Evolutionary conservation across 2,113 vertebrate genomes (phyloP).

Genomic region (pig (Sus scrofa)): DNA sequence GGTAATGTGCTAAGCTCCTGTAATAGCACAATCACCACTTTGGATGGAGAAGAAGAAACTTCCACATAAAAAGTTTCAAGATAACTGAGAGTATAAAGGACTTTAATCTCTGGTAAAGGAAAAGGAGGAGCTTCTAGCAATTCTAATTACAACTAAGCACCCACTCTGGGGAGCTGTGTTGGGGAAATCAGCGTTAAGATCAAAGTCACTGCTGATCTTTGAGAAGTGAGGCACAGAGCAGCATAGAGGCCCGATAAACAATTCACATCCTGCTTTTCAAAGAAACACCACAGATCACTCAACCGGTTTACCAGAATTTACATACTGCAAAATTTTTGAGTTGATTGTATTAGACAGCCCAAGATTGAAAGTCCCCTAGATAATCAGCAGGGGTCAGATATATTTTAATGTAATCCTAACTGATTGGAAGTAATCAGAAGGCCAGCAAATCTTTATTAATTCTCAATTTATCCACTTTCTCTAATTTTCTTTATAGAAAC

Average conservation of each 20-base stretch:
- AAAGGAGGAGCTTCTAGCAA: conserved; percentile 33
- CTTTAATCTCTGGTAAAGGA: conserved; percentile 59
- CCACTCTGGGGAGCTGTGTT: not conserved
- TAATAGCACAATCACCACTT: conserved; percentile 41
- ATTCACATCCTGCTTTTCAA: conserved; percentile 54
- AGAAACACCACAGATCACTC: conserved; percentile 14
- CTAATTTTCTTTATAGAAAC: conserved; percentile 59
- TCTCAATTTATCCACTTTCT: conserved; percentile 57
- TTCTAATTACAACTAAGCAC: conserved; percentile 60
- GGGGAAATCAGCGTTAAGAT: conserved; percentile 58
- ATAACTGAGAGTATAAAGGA: conserved; percentile 58
- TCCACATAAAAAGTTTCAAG: conserved; percentile 42
- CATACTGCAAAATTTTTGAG: conserved; percentile 25
- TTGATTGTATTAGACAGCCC: conserved; percentile 68
- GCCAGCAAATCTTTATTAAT: conserved; percentile 45
- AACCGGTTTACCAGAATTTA: conserved; percentile 54
- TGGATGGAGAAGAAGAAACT: conserved; percentile 50
- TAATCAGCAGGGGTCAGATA: conserved; percentile 41
- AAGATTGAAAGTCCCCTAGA: conserved; percentile 54
- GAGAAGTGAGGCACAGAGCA: conserved; percentile 49
- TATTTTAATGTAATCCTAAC: conserved; percentile 54
- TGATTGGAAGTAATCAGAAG: conserved; percentile 64
- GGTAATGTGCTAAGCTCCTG: conserved; percentile 16
- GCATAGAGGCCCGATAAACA: not conserved
- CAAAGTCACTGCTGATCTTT: conserved; percentile 53